Evolutionary conservation across 2,888 invertebrate species (phyloP).

Genomic region (Calameuta idolon): DNA sequence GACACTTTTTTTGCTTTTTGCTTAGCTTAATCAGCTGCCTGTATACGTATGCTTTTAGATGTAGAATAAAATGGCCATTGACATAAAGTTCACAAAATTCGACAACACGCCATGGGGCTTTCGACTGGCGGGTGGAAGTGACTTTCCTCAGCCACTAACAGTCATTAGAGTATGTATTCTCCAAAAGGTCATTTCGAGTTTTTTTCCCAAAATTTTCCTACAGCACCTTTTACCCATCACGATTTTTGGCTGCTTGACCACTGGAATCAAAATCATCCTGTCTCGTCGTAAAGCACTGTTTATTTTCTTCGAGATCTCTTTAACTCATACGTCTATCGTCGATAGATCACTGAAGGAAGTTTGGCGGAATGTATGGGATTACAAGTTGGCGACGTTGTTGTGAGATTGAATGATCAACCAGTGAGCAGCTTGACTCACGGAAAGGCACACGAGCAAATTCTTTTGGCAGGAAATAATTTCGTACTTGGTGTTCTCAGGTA

Average conservation of each 20-base stretch:
- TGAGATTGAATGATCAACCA: slow-evolving; percentile 79
- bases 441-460: slow-evolving; percentile 81
- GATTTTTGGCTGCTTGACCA: too few species aligned
- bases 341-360: slow-evolving; percentile 83
- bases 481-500: slow-evolving; percentile 80
- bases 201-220: too few species aligned
- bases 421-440: slow-evolving; percentile 80
- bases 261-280: too few species aligned
- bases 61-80: slow-evolving; percentile 73
- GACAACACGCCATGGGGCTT: slow-evolving; percentile 82
- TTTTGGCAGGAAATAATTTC: slow-evolving; percentile 78
- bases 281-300: too few species aligned
- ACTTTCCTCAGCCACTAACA: slow-evolving; percentile 79
- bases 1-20: slow-evolving; percentile 11
- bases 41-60: slow-evolving; percentile 46
- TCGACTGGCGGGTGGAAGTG: slow-evolving; percentile 79
- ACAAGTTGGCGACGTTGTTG: slow-evolving; percentile 85
- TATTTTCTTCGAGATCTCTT: too few species aligned
- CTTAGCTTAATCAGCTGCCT: slow-evolving; percentile 15
- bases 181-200: too few species aligned
- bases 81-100: slow-evolving; percentile 74
- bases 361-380: slow-evolving; percentile 87
- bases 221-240: too few species aligned
- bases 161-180: slow-evolving; percentile 76
- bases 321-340: too few species aligned